phyloP scores from a whole-genome alignment of 2,113 vertebrate genomes.

The Peucedramus taeniatus region DNA sequence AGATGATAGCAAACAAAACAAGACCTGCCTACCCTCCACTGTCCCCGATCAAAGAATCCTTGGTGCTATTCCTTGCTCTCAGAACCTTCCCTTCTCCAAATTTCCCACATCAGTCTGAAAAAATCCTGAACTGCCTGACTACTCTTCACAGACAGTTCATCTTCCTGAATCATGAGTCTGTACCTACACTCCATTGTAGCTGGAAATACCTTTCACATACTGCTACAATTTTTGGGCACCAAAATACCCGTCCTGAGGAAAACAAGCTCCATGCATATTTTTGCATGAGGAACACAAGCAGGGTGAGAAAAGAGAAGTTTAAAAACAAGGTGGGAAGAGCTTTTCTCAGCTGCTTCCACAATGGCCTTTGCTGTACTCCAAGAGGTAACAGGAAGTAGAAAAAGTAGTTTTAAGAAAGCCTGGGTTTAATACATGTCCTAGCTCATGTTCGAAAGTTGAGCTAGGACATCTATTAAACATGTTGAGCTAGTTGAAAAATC shows the following conservation, averaged over 20 bases:
- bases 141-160: neutral
- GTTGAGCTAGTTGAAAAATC: too few relatives aligned
- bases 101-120: neutral
- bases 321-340: neutral
- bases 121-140: neutral
- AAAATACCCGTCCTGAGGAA: neutral
- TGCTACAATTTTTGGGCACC: neutral
- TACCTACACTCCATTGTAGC: neutral
- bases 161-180: neutral
- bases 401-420: neutral
- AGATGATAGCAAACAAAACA: neutral
- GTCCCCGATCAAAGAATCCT: neutral
- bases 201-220: neutral
- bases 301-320: constrained; percentile 14
- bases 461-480: too few relatives aligned
- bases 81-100: neutral
- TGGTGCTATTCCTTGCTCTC: neutral
- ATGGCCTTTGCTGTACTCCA: neutral
- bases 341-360: neutral
- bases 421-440: neutral
- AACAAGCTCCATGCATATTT: neutral
- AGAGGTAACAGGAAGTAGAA: neutral
- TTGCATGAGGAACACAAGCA: neutral
- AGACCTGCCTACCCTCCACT: neutral
- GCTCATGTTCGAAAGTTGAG: neutral